Base-by-base conservation (phyloP, 2,113 vertebrate species). In the Passer domesticus region DNA sequence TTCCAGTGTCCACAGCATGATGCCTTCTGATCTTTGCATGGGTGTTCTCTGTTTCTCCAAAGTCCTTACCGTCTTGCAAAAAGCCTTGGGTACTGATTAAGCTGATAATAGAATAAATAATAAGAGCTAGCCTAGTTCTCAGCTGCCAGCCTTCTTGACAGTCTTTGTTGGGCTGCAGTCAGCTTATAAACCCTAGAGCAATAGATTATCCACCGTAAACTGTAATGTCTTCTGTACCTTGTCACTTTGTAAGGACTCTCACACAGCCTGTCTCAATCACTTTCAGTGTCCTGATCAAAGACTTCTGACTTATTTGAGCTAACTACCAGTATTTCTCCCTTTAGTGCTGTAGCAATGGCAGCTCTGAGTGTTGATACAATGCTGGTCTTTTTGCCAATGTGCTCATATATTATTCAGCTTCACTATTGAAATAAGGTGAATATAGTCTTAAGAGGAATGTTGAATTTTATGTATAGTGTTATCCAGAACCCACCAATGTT, bases 281-380 rank as follows among this genome's bases (percentile, higher is more conserved):
- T 75, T 79, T 55, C 82, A 56, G 55, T 75, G 37, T 90, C 59
- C 76, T 3, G 13, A 55, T 75, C 68, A 68, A 46, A 89, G 70
- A 55, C 91, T 95, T 95, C 70, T 89, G 59, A 69, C 76, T 91
- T 95, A 81, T 55, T 64, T 63, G 55, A 68, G 80, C 41, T 87
- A 93, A 72, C 37, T 89, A 89, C 56, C 90, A 91, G 81, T 92
- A 89, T 92, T 92, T 97, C 95, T 92, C 91, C 88, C 87, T 89
- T 91, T 47, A 92, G 90, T 83, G 52, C 70, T 73, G 56, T 50
- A 74, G 49, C 59, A 72, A 31, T 90, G 90, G 93, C 91, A 95
- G 60, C 78, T 81, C 86, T 39, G 60, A 93, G 81, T 50, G 49
- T 74, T 81, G 64, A 55, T 91, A 77, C 46, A 88, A 87, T 50